phyloP scores from a whole-genome alignment of 2,888 invertebrate species.

The Himalopsyche tibetana region DNA sequence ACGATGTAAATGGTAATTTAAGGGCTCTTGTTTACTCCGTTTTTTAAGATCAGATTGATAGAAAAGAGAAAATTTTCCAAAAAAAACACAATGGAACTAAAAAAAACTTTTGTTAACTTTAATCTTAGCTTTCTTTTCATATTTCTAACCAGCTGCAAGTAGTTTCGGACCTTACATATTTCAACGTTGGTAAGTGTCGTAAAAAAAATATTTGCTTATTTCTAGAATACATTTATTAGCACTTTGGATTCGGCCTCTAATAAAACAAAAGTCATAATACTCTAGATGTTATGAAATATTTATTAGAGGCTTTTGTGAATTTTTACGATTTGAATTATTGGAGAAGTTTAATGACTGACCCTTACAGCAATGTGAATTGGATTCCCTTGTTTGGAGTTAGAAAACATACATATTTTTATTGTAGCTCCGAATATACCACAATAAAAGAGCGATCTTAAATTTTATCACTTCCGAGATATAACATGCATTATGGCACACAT shows the following conservation, averaged over 20 bases:
- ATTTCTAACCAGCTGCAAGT: too few relatives aligned
- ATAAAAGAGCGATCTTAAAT: constrained; percentile 36
- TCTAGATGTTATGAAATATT: constrained; percentile 3
- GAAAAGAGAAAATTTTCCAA: too few relatives aligned
- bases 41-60: too few relatives aligned
- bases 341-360: not conserved
- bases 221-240: too few relatives aligned
- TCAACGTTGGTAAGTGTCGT: too few relatives aligned
- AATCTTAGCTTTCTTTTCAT: too few relatives aligned
- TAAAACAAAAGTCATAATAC: constrained; percentile 8
- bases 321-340: constrained; percentile 25
- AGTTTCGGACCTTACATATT: too few relatives aligned
- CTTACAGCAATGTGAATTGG: constrained; percentile 15
- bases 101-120: too few relatives aligned
- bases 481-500: not conserved
- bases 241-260: not conserved
- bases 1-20: too few relatives aligned
- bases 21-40: too few relatives aligned
- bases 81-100: too few relatives aligned
- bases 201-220: too few relatives aligned
- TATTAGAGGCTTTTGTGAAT: not conserved
- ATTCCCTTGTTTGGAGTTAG: not conserved
- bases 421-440: constrained; percentile 9
- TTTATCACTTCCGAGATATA: constrained; percentile 42
- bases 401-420: constrained; percentile 10